Evolutionary conservation across 2,888 invertebrate species (phyloP), one percentile per base, ranked within the genome.

Genomic region (Acleris laterana): DNA sequence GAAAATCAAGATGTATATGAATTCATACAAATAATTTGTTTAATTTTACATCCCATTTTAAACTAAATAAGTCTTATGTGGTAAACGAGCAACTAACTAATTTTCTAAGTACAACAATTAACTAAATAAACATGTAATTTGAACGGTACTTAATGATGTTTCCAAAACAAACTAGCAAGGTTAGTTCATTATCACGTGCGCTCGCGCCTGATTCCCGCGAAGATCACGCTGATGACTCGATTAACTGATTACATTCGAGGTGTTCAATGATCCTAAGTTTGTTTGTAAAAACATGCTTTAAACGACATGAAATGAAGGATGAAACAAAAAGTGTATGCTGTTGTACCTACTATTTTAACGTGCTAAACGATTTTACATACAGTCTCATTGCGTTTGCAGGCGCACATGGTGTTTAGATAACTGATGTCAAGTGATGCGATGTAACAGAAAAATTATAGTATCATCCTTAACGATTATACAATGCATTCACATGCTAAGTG

Each of bases 401-500:
- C 68, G 50, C 55, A 51, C 22, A 66, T 60, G 62, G 65, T 57
- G 19, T 22, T 46, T 57, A 46, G 57, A 57, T 52, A 50, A 17
- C 25, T 42, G 25, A 38, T 44, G 32, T 32, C 32, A 32, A 32
- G 32, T 32, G 9, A 32, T 32, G 32, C 32, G 32, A 32, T 32
- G 44, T 22, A 28, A 51, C 48, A 17, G 28, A 42, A 20, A 56
- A 46, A 65, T 65, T 56, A 65, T 49, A 49, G 16, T 62, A 32
- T 48, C 51, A 44, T 66, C 20, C 50, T 57, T 62, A 66, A 66
- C 57, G 59, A 60, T 53, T 53, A 63, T 63, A 62, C 51, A 58
- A 52, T 58, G 58, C 63, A 60, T 58, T 60, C 71, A 69, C 85
- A 85, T 87, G 86, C 87, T 76, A 74, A 80, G 75, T 82, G 70